Base-by-base conservation (phyloP, 2,888 invertebrate species). In the Melieria omissa region DNA sequence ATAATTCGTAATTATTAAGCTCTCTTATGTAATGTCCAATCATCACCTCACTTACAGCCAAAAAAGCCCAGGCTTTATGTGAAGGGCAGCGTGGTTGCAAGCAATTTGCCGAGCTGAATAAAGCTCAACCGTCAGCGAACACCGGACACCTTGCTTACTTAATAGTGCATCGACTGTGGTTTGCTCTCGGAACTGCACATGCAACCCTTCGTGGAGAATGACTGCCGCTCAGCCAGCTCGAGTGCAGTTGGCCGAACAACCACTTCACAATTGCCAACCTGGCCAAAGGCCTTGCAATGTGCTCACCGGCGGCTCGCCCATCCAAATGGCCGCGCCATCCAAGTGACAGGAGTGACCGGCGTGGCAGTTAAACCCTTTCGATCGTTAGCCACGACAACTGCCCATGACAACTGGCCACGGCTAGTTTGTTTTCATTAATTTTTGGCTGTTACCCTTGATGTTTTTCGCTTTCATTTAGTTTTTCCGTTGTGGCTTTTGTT, bases 401-500 rank as follows among this genome's bases (percentile, higher is more conserved):
- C 78, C 83, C 81, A 78, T 80, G 80, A 81, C 82, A 65, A 65
- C 57, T 65, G 80, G 80, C 82, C 83, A 79, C 80, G 80, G 81
- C 83, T 82, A 79, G 82, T 82, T 82, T 83, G 82, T 83, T 83
- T 83, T 82, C 82, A 83, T 82, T 83, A 81, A 82, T 83, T 83
- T 82, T 81, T 79, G 82, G 81, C 82, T 81, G 81, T 82, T 82
- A 82, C 81, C 82, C 80, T 81, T 79, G 79, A 78, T 78, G 81
- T 80, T 78, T 80, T 81, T 81, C 79, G 78, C 80, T 80, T 78
- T 78, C 78, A 80, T 80, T 79, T 78, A 52, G 6, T 14, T 78
- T 80, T 78, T 78, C 74, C 74, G 73, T 62, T 42, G 66, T 72
- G 62, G 67, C 64, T 64, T 29, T 67, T 71, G 57, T 61, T 65